Evolutionary conservation across 1,140 invertebrate species (phyloP).

Genomic region (Ditylenchus dipsaci): DNA sequence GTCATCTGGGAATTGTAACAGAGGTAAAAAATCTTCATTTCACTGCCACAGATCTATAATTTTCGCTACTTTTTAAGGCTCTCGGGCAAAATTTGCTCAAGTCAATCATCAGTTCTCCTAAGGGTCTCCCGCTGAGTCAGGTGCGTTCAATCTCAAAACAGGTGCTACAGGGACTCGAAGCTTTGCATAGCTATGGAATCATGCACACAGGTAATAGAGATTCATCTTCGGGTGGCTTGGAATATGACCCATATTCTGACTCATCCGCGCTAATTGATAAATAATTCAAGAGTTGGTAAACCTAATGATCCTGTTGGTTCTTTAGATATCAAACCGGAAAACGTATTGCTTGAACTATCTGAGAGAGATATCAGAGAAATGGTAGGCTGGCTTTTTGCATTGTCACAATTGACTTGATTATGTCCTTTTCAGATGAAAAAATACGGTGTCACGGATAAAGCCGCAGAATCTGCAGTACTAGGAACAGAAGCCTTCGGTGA

Average conservation of each 20-base stretch:
- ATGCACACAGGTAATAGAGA: too few relatives aligned
- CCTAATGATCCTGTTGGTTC: too few relatives aligned
- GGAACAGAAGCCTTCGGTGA: background rate
- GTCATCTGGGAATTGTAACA: slow-evolving; percentile 2
- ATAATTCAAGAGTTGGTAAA: too few relatives aligned
- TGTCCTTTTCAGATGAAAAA: background rate
- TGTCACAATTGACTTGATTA: background rate
- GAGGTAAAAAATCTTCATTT: background rate
- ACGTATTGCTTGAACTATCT: slow-evolving; percentile 71
- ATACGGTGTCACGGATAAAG: background rate
- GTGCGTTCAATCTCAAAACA: slow-evolving; percentile 91
- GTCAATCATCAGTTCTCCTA: slow-evolving; percentile 84
- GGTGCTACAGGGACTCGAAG: slow-evolving; percentile 82
- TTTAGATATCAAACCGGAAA: slow-evolving; percentile 99
- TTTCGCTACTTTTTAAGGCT: background rate
- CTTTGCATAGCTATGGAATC: slow-evolving; percentile 94
- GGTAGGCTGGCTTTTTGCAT: background rate
- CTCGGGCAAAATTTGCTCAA: slow-evolving; percentile 90
- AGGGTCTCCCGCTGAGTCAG: slow-evolving; percentile 87
- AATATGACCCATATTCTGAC: too few relatives aligned
- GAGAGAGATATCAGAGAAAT: background rate
- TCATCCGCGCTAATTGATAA: too few relatives aligned
- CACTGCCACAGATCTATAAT: background rate
- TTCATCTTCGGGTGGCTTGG: too few relatives aligned
- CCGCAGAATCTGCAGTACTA: background rate